Conservation (phyloP, 1,140 invertebrate genomes). For the Zaprionus ornatus region DNA sequence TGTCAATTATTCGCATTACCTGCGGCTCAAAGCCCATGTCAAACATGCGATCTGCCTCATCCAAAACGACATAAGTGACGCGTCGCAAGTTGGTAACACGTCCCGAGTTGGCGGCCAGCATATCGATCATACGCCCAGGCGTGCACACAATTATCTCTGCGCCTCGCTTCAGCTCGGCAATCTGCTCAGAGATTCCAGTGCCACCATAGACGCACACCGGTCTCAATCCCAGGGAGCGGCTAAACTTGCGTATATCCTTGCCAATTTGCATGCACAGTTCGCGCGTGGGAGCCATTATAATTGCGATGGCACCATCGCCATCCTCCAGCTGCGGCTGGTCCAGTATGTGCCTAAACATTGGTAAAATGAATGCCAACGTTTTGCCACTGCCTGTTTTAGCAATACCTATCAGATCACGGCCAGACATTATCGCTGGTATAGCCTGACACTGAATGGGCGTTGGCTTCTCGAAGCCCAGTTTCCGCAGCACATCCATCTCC, state of each 20-base stretch:
- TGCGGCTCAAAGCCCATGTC: constrained; percentile 99
- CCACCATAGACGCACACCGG: constrained; percentile 99
- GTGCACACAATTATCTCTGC: constrained; percentile 99
- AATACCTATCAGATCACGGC: constrained; percentile 98
- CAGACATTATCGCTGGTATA: constrained; percentile 99
- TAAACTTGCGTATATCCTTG: constrained; percentile 98
- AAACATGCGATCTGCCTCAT: constrained; percentile 99
- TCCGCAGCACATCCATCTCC: constrained; percentile 97
- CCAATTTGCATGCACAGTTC: constrained; percentile 99
- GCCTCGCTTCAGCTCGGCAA: constrained; percentile 98
- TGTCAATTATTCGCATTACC: constrained; percentile 98
- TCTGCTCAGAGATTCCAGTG: constrained; percentile 91
- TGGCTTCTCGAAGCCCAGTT: constrained; percentile 97
- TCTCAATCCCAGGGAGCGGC: constrained; percentile 92
- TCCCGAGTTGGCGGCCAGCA: constrained; percentile 98
- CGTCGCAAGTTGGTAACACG: constrained; percentile 97
- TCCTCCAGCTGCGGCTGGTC: constrained; percentile 97
- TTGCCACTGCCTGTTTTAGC: constrained; percentile 99
- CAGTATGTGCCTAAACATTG: constrained; percentile 99
- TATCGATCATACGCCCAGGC: constrained; percentile 99
- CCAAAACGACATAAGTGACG: constrained; percentile 98
- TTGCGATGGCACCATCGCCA: constrained; percentile 97
- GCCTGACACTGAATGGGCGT: constrained; percentile 99
- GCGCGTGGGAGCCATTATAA: constrained; percentile 99
- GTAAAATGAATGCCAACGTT: constrained; percentile 98